Evolutionary conservation across 2,113 vertebrate genomes (phyloP), one percentile per base, ranked within the genome.

Genomic region (Cromileptes altivelis): DNA sequence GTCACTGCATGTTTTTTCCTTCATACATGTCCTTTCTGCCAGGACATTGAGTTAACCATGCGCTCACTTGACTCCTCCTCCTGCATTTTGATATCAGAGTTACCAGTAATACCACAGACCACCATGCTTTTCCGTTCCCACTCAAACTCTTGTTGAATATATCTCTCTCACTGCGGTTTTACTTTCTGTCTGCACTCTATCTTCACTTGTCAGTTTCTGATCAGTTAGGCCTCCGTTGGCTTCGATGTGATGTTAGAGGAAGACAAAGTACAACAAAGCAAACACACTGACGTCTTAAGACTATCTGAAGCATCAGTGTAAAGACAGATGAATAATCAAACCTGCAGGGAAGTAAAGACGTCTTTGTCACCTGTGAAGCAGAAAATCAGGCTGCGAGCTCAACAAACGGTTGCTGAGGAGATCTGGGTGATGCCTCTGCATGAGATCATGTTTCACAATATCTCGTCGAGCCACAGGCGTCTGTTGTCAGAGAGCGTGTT

Each of bases 81-180:
- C 18, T 70, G 13, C 52, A 55, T 64, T 70, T 27, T 69, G 8
- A 72, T 30, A 60, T 80, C 75, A 80, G 61, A 64, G 52, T 74
- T 85, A 75, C 80, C 75, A 45, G 74, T 89, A 83, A 82, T 37
- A 87, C 86, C 85, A 86, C 82, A 91, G 70, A 78, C 62, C 65
- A 70, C 57, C 1, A 18, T 65, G 40, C 25, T 40, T 81, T 88
- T 89, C 85, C 55, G 13, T 40, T 78, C 74, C 50, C 80, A 45
- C 70, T 77, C 37, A 58, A 2, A 50, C 75, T 56, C 12, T 55
- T 25, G 19, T 52, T 65, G 64, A 14, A 18, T 52, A 21, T 4
- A 6, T 82, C 37, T 37, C n/a, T 60, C 56, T 61, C 30, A 13
- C n/a, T 60, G 42, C 57, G 53, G 42, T 40, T 79, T 88, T 72